phyloP scores from a whole-genome alignment of 2,113 vertebrate genomes.

The Aplodontia rufa region DNA sequence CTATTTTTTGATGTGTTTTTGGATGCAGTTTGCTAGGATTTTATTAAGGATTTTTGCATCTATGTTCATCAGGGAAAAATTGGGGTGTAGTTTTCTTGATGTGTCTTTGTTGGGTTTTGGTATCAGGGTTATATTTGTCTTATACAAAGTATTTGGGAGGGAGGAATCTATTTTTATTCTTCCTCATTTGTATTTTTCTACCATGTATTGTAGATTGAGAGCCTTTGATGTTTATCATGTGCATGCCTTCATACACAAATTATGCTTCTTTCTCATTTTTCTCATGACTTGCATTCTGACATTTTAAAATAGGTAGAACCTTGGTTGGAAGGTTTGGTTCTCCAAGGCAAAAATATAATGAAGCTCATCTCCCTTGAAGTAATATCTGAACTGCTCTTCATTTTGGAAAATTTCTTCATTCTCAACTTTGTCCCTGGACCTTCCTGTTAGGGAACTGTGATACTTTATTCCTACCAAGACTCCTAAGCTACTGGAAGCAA shows the following conservation, averaged over 20 bases:
- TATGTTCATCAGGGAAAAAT: no score
- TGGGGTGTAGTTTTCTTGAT: no score
- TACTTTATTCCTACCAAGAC: background rate
- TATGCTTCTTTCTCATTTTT: background rate
- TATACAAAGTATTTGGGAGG: no score
- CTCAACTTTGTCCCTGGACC: background rate
- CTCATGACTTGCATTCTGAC: background rate
- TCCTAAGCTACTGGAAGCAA: background rate
- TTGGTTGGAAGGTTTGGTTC: background rate
- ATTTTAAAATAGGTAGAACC: background rate
- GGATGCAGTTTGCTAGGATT: no score
- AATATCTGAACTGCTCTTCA: background rate
- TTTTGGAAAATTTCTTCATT: background rate
- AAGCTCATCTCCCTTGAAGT: background rate
- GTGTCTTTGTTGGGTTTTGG: no score
- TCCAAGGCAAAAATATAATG: background rate
- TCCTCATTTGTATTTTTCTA: background rate
- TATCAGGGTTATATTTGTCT: no score
- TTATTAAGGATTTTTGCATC: no score
- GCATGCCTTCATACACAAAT: background rate
- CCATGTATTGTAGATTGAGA: background rate
- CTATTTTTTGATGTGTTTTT: no score
- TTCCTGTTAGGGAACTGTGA: background rate
- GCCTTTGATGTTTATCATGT: background rate
- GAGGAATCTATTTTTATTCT: no score